Base-by-base conservation (phyloP, 2,113 vertebrate genomes). In the Tetraodon nigroviridis region DNA sequence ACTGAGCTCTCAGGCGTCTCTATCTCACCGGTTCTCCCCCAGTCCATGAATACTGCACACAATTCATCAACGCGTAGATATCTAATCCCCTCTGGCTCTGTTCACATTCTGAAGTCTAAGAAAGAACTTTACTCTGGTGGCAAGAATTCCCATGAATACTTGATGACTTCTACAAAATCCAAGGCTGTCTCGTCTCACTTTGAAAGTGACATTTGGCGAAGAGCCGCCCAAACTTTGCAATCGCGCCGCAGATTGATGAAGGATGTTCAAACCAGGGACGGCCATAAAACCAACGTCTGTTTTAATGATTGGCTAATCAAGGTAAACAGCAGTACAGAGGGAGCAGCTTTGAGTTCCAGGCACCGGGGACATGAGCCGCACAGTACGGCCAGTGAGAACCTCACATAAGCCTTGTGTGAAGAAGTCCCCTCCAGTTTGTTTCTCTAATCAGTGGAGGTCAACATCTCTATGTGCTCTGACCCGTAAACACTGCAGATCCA, bases 51-150 rank as follows among this genome's bases (percentile, higher is more conserved):
- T 77, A 84, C 88, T 71, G 83, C 89, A 87, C 84, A 87, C 79
- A 84, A 86, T 89, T 89, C 89, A 89, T 83, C 84, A 87, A 86
- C 77, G 78, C 67, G 67, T 76, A 76, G 73, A 75, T 81, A 82
- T 85, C 84, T 88, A 84, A 86, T 85, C 87, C 80, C 86, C 69
- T 72, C 71, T 65, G 67, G 71, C 79, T 82, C 82, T 60, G 73
- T 73, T 83, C 79, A 80, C 79, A 80, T 85, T 84, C 84, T 83
- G 81, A 84, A 88, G 84, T 85, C 69, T 49, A 63, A 82, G 84
- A 85, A 86, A 86, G 81, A 89, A 88, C 84, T 86, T 90, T 81
- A 73, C 86, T 86, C 84, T 86, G 84, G 85, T 83, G 84, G 79
- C 85, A 82, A 86, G 75, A 86, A 83, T 87, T 88, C 82, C 83